Evolutionary conservation across 2,888 invertebrate genomes (phyloP).

Genomic region (Apodemia hepburni): DNA sequence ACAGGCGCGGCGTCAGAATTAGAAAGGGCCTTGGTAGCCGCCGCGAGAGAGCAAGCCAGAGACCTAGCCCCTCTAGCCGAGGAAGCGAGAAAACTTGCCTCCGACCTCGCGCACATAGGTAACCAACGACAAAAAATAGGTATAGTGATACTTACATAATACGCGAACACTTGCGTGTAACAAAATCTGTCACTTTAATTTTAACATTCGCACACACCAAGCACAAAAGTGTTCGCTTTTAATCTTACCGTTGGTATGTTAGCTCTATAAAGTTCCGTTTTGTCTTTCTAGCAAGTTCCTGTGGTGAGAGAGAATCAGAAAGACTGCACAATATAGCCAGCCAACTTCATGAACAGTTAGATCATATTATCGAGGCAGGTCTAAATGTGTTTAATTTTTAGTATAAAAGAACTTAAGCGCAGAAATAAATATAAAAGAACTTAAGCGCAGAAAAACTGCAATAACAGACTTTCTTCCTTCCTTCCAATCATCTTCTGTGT

Average conservation of each 20-base stretch:
- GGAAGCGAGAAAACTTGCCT: constrained; percentile 65
- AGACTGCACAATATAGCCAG: constrained; percentile 96
- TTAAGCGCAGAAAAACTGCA: no score
- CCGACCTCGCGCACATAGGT: constrained; percentile 76
- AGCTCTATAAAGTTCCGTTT: constrained; percentile 25
- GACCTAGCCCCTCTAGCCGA: constrained; percentile 68
- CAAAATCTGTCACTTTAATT: constrained; percentile 4
- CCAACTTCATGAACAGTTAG: constrained; percentile 97
- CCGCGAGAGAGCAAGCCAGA: constrained; percentile 69
- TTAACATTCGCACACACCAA: constrained; percentile 31
- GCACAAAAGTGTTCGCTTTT: constrained; percentile 40
- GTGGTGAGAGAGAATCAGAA: constrained; percentile 87
- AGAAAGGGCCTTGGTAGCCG: constrained; percentile 87
- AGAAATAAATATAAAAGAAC: background rate
- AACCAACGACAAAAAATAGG: constrained; percentile 61
- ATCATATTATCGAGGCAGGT: constrained; percentile 97
- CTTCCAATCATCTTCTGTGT: no score
- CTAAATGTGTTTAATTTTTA: constrained; percentile 20
- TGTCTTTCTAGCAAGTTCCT: constrained; percentile 66
- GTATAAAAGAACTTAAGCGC: background rate
- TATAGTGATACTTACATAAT: constrained; percentile 46
- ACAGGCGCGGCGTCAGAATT: constrained; percentile 92
- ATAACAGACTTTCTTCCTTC: no score
- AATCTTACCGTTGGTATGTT: constrained; percentile 24
- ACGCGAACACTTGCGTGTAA: constrained; percentile 42